Evolutionary conservation across 2,797 vertebrate genomes (phyloP).

Genomic region (Pipistrellus kuhlii): DNA sequence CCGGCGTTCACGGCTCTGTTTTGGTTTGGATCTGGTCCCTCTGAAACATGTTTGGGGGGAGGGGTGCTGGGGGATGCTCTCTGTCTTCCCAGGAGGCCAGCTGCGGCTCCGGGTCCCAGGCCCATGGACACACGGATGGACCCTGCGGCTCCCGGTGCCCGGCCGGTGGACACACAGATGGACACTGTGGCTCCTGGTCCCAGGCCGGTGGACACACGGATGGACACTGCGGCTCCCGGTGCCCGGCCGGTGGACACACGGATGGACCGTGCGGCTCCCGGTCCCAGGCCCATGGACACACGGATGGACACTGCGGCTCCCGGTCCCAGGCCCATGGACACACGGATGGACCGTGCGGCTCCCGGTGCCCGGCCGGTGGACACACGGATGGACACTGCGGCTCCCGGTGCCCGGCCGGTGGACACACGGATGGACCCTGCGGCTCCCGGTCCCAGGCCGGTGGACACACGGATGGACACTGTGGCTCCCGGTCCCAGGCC

Average conservation of each 20-base stretch:
- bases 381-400: no score
- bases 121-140: no score
- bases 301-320: no score
- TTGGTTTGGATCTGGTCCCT: conserved; percentile 51
- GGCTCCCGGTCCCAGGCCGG: no score
- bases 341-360: no score
- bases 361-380: no score
- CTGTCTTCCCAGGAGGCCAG: conserved; percentile 51
- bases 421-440: no score
- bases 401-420: no score
- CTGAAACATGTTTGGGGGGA: conserved; percentile 61
- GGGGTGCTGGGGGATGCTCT: conserved; percentile 65
- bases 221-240: not conserved
- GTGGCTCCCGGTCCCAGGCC: no score
- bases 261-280: not conserved
- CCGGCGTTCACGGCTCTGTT: conserved; percentile 52
- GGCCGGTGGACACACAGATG: no score
- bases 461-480: no score
- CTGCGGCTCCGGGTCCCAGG: not conserved
- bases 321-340: no score
- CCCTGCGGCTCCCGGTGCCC: not conserved
- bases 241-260: not conserved
- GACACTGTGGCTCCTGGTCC: not conserved
- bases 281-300: not conserved
- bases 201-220: not conserved